Percentiles rank a stretch among this genome's conserved stretches.
Conservation (phyloP, 2,113 vertebrate species). For the Spizaetus ornatus region DNA sequence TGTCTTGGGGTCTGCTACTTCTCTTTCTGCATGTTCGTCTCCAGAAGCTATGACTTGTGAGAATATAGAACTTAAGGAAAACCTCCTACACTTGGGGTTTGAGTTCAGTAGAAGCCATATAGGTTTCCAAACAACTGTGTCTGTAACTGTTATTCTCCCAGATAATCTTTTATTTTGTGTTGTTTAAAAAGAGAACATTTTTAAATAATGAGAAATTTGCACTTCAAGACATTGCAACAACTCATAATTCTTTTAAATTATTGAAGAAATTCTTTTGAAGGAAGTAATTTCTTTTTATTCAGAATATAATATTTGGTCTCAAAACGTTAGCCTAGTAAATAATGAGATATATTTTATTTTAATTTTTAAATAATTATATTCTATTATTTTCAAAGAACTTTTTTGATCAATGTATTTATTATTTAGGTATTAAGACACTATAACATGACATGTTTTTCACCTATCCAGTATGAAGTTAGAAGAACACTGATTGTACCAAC, state of each 20-base stretch:
- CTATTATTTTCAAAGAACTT: not conserved
- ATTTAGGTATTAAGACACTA: not conserved
- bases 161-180: not conserved
- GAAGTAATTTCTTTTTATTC: not conserved
- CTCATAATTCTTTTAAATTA: not conserved
- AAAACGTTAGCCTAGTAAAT: slow-evolving; percentile 7
- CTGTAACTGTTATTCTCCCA: not conserved
- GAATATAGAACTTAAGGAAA: not conserved
- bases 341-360: not conserved
- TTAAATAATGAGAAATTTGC: not conserved
- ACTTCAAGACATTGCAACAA: not conserved
- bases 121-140: not conserved
- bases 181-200: not conserved
- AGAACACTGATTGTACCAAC: not conserved
- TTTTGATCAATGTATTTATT: slow-evolving; percentile 14
- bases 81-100: not conserved
- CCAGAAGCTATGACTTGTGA: not conserved
- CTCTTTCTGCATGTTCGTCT: not conserved
- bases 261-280: not conserved
- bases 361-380: not conserved
- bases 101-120: not conserved
- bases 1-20: not conserved
- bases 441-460: not conserved
- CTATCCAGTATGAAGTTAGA: not conserved
- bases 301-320: not conserved